Base-by-base conservation (phyloP, 2,797 vertebrate species). In the Saxicola maurus region DNA sequence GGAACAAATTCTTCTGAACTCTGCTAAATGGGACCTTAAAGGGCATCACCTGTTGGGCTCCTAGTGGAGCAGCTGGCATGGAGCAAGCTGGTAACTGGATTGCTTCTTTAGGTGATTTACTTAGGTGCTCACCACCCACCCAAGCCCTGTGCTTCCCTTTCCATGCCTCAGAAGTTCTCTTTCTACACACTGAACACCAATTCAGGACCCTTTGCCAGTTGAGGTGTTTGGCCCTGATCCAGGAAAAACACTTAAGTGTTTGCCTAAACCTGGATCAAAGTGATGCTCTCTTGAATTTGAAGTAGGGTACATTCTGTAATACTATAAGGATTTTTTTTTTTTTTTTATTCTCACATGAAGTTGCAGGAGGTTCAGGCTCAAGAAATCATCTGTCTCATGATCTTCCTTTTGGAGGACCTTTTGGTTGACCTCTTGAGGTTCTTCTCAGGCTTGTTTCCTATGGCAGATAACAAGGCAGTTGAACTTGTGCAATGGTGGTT, bases 31-130 rank as follows among this genome's bases (percentile, higher is more conserved):
- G 76, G 51, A 87, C 40, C 45, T 64, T 85, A 57, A 80, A 75
- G 72, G 73, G 62, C 68, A 68, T 74, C 80, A 93, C 73, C 77
- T 94, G 77, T 60, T 83, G 82, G 71, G 49, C 67, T 92, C 82
- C 73, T 83, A 40, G 79, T 67, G 72, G 71, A 66, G 40, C 31
- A 67, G 64, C 78, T 89, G 84, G 21, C 69, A n/a, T 57, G 84
- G 59, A 81, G 72, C 73, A 80, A 88, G 35, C 38, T 80, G 57
- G 49, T 71, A 66, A 65, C 82, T 61, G 46, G 69, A 27, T 71
- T 67, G 23, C 49, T 85, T 35, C 65, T 67, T 38, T 42, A 49
- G 82, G 23, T 74, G 68, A 23, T 77, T 57, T 65, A 15, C 17
- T 90, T 14, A 11, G 0, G 2, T 71, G 52, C 31, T 85, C 23